Base-by-base conservation (phyloP, 2,113 vertebrate genomes). In the Hirundichthys speculiger region DNA sequence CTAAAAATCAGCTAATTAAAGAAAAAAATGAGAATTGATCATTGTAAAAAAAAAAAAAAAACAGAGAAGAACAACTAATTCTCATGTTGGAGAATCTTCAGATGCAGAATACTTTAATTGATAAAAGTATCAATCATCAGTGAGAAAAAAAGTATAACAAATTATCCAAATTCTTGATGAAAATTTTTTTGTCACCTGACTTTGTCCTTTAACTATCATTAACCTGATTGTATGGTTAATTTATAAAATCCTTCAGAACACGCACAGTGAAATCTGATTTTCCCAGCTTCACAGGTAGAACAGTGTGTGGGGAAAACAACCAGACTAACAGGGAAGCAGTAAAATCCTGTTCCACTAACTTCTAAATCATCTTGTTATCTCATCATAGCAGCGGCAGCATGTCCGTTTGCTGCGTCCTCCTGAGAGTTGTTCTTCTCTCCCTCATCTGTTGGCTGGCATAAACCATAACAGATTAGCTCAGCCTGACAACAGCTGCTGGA, bases 401-500 rank as follows among this genome's bases (percentile, higher is more conserved):
- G 50, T 55, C 39, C 14, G 41, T 57, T 82, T 12, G 41, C 77
- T 9, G 19, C 38, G 69, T 57, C 76, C 81, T 79, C 78, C 66
- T 4, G 51, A 64, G 80, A 82, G 75, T 68, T 46, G 63, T 47
- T 68, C 54, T 71, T 52, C 75, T 20, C 47, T 42, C 46, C 57
- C 61, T 63, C 65, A 30, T 45, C 39, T 3, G 40, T 78, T 46
- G 52, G 47, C 58, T 54, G 73, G 68, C 51, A 12, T 27, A 20
- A 55, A 53, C 81, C 83, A 43, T 16, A 83, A 72, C 89, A 85
- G 77, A 85, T 77, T 82, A 81, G 80, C 79, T 78, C 75, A 68
- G 76, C 69, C 76, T 40, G 75, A 68, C 83, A 85, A 86, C 87
- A 89, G 87, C 89, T 89, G 89, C 82, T 82, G 85, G 77, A 78